These are phyloP conservation scores for Tachyglossus aculeatus DNA, from an alignment of 2,797 vertebrate species.

Conservation along the genomic window DNA sequence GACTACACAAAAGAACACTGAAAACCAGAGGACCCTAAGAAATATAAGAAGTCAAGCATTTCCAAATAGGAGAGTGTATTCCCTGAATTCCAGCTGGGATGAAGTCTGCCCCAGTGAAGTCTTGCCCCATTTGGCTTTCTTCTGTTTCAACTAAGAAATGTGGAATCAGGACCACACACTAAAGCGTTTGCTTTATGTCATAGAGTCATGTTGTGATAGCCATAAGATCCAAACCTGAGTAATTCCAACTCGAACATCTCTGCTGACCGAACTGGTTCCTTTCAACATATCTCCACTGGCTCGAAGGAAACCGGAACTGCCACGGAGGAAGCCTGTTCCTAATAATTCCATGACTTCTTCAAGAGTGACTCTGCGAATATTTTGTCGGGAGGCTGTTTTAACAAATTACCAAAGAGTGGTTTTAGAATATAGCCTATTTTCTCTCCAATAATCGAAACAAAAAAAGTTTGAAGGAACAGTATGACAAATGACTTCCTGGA, in stretches of 20 bases:
- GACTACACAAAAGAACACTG: no score
- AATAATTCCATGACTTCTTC: conserved; percentile 88
- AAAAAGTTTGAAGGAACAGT: background rate
- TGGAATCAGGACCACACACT: background rate
- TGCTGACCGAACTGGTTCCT: conserved; percentile 86
- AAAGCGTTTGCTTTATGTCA: background rate
- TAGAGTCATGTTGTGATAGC: background rate
- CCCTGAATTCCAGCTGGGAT: no score
- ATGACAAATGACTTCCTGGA: no score
- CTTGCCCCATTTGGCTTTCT: no score
- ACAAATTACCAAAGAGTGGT: conserved; percentile 28
- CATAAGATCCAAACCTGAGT: conserved; percentile 82
- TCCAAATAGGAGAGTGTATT: no score
- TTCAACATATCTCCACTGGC: conserved; percentile 91
- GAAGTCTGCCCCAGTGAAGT: no score
- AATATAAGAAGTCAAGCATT: no score
- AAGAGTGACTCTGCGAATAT: conserved; percentile 74
- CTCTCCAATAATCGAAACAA: conserved; percentile 1
- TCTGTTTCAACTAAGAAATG: background rate
- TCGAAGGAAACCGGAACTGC: conserved; percentile 88
- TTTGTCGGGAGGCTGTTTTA: conserved; percentile 71
- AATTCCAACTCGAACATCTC: conserved; percentile 88
- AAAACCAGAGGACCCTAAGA: no score
- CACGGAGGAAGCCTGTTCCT: conserved; percentile 86
- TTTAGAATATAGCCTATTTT: conserved; percentile 5